Base-by-base conservation (phyloP, 1,140 invertebrate species). In the Drosophila lacteicornis region DNA sequence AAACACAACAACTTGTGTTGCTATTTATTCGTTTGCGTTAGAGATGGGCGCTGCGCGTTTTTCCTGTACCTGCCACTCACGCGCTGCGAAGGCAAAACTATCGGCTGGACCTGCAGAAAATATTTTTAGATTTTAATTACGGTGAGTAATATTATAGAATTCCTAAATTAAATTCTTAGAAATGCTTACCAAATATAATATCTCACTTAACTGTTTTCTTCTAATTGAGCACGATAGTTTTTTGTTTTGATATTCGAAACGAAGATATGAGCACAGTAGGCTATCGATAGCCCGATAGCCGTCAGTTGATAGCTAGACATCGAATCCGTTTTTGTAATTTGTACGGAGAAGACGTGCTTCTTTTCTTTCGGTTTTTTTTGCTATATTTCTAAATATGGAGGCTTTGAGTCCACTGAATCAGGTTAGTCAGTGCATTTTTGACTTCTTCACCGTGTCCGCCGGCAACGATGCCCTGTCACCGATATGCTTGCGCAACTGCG, bases 381-480 rank as follows among this genome's bases (percentile, higher is more conserved):
- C 42, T 22, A 25, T 17, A 5, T 49, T n/a, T 15, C 8, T 51
- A 3, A 66, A 9, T 9, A 56, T 75, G 43, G 22, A 49, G 11
- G 13, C 2, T 4, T 63, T 60, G 0, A 40, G 36, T 60, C 68
- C 74, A 8, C 12, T 75, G 8, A 27, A 25, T 8, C 30, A 71
- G 43, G 22, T 81, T 1, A 69, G 51, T n/a, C 62, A 25, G 12
- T 51, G 66, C 13, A 17, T 88, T 0, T 15, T 88, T 5, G 43
- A 69, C 1, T 75, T 58, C 30, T 81, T 90, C 27, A 57, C 55
- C 43, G 36, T 42, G 12, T 36, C 40, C 1, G 15, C 15, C 6
- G 36, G 15, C 45, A 9, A n/a, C 5, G 33, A 12, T 5, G 40
- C 36, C 11, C 9, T 49, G 13, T 15, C n/a, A 12, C n/a, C 50